Conservation (phyloP, 2,113 vertebrate genomes). For the human region DNA sequence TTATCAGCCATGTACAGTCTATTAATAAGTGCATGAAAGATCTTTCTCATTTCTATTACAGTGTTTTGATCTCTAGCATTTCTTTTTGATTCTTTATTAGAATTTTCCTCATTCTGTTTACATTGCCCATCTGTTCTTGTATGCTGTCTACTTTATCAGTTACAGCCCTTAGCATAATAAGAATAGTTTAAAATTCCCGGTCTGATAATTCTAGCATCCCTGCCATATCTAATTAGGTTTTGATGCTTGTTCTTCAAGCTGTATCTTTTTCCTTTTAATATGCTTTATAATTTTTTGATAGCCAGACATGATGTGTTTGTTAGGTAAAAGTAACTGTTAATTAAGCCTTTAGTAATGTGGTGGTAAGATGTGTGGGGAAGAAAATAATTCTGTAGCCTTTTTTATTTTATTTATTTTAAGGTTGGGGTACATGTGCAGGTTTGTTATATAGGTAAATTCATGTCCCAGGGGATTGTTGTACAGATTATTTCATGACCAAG, state of each 20-base stretch:
- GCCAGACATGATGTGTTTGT: neutral
- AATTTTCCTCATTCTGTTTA: neutral
- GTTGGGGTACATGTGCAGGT: too few relatives aligned
- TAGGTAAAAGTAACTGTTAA: neutral
- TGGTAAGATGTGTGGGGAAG: neutral
- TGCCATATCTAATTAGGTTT: neutral
- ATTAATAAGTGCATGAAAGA: neutral
- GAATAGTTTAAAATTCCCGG: neutral
- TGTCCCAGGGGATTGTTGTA: too few relatives aligned
- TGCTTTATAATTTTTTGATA: neutral
- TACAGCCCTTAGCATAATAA: neutral
- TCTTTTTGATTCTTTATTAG: neutral
- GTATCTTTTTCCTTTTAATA: neutral
- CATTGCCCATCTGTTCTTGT: neutral
- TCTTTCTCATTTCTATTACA: neutral
- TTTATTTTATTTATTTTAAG: too few relatives aligned
- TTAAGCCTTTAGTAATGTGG: neutral
- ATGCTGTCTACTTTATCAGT: neutral
- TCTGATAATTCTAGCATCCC: neutral
- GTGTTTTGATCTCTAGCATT: neutral
- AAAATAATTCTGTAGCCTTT: neutral
- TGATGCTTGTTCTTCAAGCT: neutral
- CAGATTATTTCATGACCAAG: too few relatives aligned
- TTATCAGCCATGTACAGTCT: neutral
- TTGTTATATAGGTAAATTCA: too few relatives aligned